Base-by-base conservation (phyloP, 2,888 invertebrate genomes). In the Pediacus dermestoides region DNA sequence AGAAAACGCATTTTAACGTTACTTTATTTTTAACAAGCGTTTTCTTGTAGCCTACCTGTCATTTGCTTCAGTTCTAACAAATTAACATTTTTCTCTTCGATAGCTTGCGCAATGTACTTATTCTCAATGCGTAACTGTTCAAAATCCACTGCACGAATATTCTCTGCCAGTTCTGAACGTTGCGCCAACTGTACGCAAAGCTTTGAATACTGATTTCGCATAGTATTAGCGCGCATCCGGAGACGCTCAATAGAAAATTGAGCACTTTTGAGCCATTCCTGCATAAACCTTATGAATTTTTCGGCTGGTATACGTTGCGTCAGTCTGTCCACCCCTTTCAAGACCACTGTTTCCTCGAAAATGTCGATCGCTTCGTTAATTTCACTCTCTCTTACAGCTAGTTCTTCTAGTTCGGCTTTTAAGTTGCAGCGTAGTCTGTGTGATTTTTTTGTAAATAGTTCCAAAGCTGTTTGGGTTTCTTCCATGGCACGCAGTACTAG, bases 231-330 rank as follows among this genome's bases (percentile, higher is more conserved):
- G 38, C 78, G 66, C 1, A 82, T 64, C 27, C 81, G 66, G 1
- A 80, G 56, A 53, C 79, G 79, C 4, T 78, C 79, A 1, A 78
- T 74, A 38, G 74, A 70, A 2, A 71, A 70, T 46, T 77, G 75
- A 0, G 72, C 65, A 3, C 67, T 66, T 56, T 75, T 78, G 8
- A 77, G 58, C 77, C 79, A 80, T 43, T 80, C 78, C 1, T 74
- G 75, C 72, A 81, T 74, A 55, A 73, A 80, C 16, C 52, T 46
- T 3, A 68, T 44, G 41, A 73, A 70, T 48, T 76, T 75, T 58
- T 82, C 81, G 0, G 78, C 78, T 0, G 80, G 77, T 36, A 81
- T 78, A 44, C 77, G 69, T 42, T 78, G 78, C 0, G 78, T 79
- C 28, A 80, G 67, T 12, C 70, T 71, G 53, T 81, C 79, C 4